These are phyloP conservation scores for Momotus momota DNA, from an alignment of 2,797 vertebrate species.

Conservation along the genomic window DNA sequence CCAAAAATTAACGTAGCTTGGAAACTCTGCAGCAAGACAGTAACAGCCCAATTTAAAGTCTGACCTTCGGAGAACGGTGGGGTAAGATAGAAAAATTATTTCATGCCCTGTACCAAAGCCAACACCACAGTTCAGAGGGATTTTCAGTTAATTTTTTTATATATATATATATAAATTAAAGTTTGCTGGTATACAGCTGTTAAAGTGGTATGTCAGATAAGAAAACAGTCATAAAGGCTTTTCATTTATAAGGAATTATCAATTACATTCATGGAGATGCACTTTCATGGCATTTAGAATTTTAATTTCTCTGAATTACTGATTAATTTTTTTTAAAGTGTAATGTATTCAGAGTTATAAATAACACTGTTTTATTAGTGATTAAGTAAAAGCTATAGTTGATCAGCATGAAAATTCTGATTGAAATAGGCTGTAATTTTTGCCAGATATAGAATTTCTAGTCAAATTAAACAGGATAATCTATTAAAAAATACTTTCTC, in stretches of 20 bases:
- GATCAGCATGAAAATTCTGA: background rate
- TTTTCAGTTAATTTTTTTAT: conserved; percentile 69
- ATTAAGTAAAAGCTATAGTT: background rate
- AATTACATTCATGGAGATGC: background rate
- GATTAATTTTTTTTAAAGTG: background rate
- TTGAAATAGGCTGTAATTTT: background rate
- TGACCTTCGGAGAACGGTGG: conserved; percentile 79
- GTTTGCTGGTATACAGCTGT: conserved; percentile 40
- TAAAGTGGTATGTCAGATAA: conserved; percentile 68
- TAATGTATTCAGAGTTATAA: background rate
- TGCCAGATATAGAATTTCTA: background rate
- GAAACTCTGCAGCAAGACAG: conserved; percentile 80
- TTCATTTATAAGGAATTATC: conserved; percentile 18
- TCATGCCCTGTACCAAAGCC: conserved; percentile 76
- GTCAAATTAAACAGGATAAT: background rate
- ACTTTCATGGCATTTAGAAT: conserved; percentile 8
- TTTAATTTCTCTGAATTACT: conserved; percentile 29
- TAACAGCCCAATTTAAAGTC: conserved; percentile 80
- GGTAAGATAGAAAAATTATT: conserved; percentile 80
- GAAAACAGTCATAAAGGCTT: conserved; percentile 16
- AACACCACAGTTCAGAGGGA: conserved; percentile 75
- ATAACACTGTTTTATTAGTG: background rate
- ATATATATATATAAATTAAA: conserved; percentile 43
- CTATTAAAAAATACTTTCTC: background rate
- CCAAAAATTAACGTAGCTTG: conserved; percentile 81